Evolutionary conservation across 2,888 invertebrate species (phyloP).

Genomic region (Sthenelais limicola): DNA sequence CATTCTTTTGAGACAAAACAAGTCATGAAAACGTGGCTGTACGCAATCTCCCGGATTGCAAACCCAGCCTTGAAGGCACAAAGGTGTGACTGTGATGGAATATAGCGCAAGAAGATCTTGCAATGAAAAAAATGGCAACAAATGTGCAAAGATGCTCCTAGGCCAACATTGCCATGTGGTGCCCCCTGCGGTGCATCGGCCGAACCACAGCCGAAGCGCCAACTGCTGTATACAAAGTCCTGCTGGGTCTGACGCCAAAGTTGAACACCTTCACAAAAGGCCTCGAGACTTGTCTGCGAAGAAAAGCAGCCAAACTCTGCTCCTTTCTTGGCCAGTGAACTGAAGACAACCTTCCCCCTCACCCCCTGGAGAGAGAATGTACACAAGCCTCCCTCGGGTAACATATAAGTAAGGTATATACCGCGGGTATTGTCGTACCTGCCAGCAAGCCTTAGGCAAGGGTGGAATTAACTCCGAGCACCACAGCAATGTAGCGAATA

Average conservation of each 20-base stretch:
- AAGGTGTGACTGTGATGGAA: no score
- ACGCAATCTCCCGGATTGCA: no score
- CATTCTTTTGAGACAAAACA: no score
- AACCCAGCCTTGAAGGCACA: no score
- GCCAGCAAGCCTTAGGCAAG: no score
- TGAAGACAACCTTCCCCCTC: constrained; percentile 1
- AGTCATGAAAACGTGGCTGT: no score
- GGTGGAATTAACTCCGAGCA: no score
- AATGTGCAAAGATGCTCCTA: constrained; percentile 10
- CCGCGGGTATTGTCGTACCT: no score
- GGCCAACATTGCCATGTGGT: constrained; percentile 29
- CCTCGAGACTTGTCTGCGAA: background rate
- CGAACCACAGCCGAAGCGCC: constrained; percentile 28
- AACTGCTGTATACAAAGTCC: constrained; percentile 29
- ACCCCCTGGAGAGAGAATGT: background rate
- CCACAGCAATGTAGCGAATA: no score
- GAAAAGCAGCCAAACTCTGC: constrained; percentile 6
- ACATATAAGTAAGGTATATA: no score
- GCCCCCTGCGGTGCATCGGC: constrained; percentile 23
- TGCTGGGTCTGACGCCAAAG: constrained; percentile 24
- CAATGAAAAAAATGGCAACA: constrained; percentile 34
- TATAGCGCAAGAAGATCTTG: no score
- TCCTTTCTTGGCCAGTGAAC: constrained; percentile 16
- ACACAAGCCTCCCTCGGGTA: background rate
- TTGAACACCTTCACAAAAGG: constrained; percentile 22